Base-by-base conservation (phyloP, 2,797 vertebrate genomes). In the Pipistrellus nathusii region DNA sequence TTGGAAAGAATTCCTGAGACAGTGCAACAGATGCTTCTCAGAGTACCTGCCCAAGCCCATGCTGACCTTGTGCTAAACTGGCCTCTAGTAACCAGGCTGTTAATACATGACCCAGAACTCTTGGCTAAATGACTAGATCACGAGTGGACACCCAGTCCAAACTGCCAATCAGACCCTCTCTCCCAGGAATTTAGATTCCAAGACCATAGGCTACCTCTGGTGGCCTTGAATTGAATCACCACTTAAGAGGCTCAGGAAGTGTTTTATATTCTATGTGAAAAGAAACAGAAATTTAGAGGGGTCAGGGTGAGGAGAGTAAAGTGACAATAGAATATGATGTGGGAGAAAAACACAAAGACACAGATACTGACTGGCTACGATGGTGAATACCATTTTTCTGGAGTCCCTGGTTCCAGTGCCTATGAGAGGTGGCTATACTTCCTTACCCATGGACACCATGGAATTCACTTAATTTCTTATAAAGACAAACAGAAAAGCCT, bases 401-500 rank as follows among this genome's bases (percentile, higher is more conserved):
- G 55, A 91, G 57, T 41, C 44, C 55, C 75, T 68, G 44, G 17
- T 38, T 51, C 27, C 17, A 59, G 69, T 20, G 68, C 53, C 55
- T 44, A 7, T 1, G 4, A 95, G 55, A 30, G 35, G 23, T 81
- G 27, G 23, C 46, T 81, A 14, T 55, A n/a, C 18, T 57, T 90
- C 72, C 64, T 82, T 82, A 46, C 11, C 38, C 51, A 62, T 69
- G 59, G 41, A 53, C 59, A 92, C 57, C 41, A 81, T 18, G 75
- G 71, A 94, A 86, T 89, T 91, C 30, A 84, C 44, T 80, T 93
- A 92, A 92, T 69, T 93, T 44, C 38, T 88, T 84, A 81, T 11
- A 92, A 90, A 95, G 84, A 92, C 69, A 94, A 95, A 88, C 76
- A 91, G 91, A 77, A 82, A 76, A 88, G 15, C 75, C 41, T 72